These are phyloP conservation scores for Nestor notabilis DNA, from an alignment of 2,113 vertebrate genomes.

Conservation along the genomic window DNA sequence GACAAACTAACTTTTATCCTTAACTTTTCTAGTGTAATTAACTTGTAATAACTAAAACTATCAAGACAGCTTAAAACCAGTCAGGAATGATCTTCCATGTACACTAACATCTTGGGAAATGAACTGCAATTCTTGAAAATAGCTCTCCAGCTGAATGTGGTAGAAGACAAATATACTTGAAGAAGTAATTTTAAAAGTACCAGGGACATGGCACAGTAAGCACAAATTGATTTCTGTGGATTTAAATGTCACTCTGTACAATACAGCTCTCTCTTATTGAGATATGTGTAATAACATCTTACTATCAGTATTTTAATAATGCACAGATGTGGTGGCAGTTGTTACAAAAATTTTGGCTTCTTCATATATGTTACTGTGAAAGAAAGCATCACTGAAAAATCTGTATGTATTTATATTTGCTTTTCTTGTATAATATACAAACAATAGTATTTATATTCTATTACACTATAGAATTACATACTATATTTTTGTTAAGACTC, in stretches of 20 bases:
- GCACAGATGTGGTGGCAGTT: not conserved
- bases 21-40: slow-evolving; percentile 37
- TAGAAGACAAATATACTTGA: not conserved
- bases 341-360: not conserved
- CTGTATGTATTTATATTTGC: not conserved
- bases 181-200: not conserved
- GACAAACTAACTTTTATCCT: slow-evolving; percentile 13
- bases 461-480: not conserved
- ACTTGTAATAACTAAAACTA: slow-evolving; percentile 40
- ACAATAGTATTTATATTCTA: not conserved
- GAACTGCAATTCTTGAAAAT: slow-evolving; percentile 22
- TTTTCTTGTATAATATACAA: not conserved
- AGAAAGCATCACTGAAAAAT: not conserved
- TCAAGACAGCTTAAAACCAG: slow-evolving; percentile 21
- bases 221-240: not conserved
- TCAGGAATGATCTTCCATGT: not conserved
- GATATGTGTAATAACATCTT: not conserved
- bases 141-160: not conserved
- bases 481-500: not conserved
- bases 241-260: not conserved
- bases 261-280: not conserved
- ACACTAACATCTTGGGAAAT: slow-evolving; percentile 4
- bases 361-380: not conserved
- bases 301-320: not conserved
- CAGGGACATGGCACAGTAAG: not conserved